Base-by-base conservation (phyloP, 2,888 invertebrate species). In the Agrochola litura region DNA sequence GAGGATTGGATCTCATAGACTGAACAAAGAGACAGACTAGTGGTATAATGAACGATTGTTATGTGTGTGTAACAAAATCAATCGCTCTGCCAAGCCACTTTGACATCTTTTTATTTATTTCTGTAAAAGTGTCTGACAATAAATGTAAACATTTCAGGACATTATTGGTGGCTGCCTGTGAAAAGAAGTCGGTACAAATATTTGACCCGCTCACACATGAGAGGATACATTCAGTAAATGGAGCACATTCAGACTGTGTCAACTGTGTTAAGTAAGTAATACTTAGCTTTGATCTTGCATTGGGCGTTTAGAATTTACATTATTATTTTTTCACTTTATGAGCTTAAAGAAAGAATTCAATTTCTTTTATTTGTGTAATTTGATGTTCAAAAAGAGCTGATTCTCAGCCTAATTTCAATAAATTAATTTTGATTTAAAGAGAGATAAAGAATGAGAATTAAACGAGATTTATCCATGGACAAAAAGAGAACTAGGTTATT, bases 241-340 rank as follows among this genome's bases (percentile, higher is more conserved):
- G 98, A 92, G 99, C 99, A 22, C 99, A 99, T 93, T 96, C 97
- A 16, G 98, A 98, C 92, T 99, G 99, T 96, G 99, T 99, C 10
- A 99, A 99, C 93, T 99, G 99, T 97, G 98, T 99, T 63, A 98
- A 98, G 99, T 99, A 96, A 95, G 97, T 96, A 54, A 22, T 68
- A 64, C 12, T 19, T 30, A 5, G 0, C 6, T 66, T 60, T 73
- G 2, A 65, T 73, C 5, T 79, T 56, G 14, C 25, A 25, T 54
- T 43, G 12, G 12, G 25, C 2, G 1, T 22, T 71, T 37, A n/a
- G 10, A 61, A 73, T 25, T 9, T 6, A 22, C 14, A 12, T n/a
- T 54, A 46, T 10, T n/a, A n/a, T n/a, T 1, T 6, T n/a, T 54
- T n/a, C 16, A n/a, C 22, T 16, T 10, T 49, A 49, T 37, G 22